Percentiles rank a stretch among this genome's conserved stretches.
These are phyloP conservation scores for Recurvirostra avosetta DNA, from an alignment of 2,113 vertebrate genomes.

Conservation along the genomic window DNA sequence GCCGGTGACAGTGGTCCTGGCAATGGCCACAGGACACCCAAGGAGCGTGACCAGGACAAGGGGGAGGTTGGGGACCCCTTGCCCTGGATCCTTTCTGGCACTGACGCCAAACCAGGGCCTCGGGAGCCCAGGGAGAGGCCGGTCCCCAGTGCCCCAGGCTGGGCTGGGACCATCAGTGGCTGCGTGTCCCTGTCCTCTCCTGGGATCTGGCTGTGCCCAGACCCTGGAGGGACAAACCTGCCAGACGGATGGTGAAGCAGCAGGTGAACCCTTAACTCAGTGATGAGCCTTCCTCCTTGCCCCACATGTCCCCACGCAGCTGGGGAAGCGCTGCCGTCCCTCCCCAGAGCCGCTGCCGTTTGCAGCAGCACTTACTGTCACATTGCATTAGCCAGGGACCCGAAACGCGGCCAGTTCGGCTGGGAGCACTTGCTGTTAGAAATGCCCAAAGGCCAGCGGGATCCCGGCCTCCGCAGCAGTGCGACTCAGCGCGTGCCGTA, in stretches of 20 bases:
- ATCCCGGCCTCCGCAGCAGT: neutral
- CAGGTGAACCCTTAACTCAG: neutral
- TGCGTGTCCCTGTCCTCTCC: neutral
- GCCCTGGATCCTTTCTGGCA: neutral
- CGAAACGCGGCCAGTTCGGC: accelerated
- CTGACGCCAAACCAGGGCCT: neutral
- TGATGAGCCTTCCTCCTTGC: neutral
- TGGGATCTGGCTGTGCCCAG: accelerated
- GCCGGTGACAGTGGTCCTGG: neutral
- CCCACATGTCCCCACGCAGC: accelerated
- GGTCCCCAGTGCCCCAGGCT: neutral
- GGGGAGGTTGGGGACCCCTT: neutral
- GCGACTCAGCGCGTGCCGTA: neutral
- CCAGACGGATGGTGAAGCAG: neutral
- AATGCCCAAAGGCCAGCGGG: neutral
- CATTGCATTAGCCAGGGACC: neutral
- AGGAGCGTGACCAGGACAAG: neutral
- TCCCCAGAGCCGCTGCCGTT: neutral
- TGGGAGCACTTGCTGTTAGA: neutral
- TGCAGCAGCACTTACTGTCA: constrained; percentile 25
- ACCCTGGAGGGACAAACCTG: neutral
- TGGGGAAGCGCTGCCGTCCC: accelerated
- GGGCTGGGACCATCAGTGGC: neutral
- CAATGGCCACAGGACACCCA: neutral
- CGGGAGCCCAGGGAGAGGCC: neutral